Percentiles rank a stretch among this genome's conserved stretches.
These are phyloP conservation scores for Erinaceus europaeus DNA, from an alignment of 2,113 vertebrate species.

Conservation along the genomic window DNA sequence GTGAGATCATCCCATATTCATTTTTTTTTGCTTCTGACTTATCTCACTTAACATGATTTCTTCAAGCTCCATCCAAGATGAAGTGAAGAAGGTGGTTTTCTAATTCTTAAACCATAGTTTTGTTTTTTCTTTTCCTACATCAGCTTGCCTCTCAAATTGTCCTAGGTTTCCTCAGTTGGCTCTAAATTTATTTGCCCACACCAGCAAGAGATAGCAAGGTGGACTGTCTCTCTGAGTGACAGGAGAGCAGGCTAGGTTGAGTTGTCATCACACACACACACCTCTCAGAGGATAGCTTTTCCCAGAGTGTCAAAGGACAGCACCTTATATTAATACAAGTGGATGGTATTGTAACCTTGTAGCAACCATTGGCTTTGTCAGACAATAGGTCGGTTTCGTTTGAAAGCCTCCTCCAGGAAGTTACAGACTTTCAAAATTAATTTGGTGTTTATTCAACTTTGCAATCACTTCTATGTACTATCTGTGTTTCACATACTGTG, in stretches of 20 bases:
- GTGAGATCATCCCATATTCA: no score
- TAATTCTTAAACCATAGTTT: background rate
- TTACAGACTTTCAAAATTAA: conserved; percentile 85
- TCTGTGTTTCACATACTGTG: conserved; percentile 84
- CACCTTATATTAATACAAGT: background rate
- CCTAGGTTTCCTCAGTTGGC: background rate
- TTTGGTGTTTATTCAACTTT: conserved; percentile 85
- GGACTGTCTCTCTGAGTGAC: background rate
- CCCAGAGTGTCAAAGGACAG: background rate
- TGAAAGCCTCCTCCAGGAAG: conserved; percentile 81
- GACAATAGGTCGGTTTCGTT: conserved; percentile 60
- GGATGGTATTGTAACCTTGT: conserved; percentile 30
- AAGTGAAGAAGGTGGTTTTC: no score
- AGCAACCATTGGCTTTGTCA: conserved; percentile 25
- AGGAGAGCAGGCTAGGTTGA: background rate
- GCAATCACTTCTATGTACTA: conserved; percentile 84
- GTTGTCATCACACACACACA: background rate
- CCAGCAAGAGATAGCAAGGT: no score
- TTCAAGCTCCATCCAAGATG: no score
- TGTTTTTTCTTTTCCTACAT: no score
- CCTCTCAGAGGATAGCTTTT: background rate
- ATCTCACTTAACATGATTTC: no score
- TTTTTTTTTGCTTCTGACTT: no score
- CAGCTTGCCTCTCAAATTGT: background rate
- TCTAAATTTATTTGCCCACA: background rate